Evolutionary conservation across 2,888 invertebrate species (phyloP), one percentile per base, ranked within the genome.

Genomic region (Plutella xylostella): DNA sequence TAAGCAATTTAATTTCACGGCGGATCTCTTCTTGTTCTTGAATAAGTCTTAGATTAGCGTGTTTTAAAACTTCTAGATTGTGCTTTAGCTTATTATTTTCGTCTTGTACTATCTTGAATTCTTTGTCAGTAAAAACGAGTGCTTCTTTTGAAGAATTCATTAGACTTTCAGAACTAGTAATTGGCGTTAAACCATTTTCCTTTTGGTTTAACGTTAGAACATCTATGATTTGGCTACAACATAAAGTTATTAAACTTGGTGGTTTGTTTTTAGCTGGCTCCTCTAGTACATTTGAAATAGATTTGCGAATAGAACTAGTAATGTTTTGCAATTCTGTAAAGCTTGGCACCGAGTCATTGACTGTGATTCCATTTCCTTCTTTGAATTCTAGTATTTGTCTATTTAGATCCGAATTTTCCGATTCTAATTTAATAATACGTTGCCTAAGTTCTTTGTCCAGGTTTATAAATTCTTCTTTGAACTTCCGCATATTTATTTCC

Each of bases 221-320:
- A 17, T 42, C 22, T n/a, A 22, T 51, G 42, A 79, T 65, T 60
- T 52, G 74, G 46, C 71, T 66, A 49, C 66, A 75, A 49, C 75
- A 73, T 47, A 79, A 68, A 20, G 67, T 74, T 25, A 69, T 48
- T n/a, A 82, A 60, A 54, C 72, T 79, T 31, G 62, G 68, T 12
- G 77, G 75, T n/a, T 67, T 62, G 22, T 57, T 53, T 3, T 51
- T 48, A 46, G 61, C 59, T 19, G 33, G 21, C 35, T 48, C 43
- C 19, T 52, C 48, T 28, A 45, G 47, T 22, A 47, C 21, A 31
- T 51, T 52, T 20, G 42, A 39, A 21, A 50, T 7, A 12, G 42
- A 50, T 40, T 51, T 51, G 22, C 43, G 46, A 39, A 42, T 33
- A 9, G 22, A 40, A n/a, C n/a, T n/a, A n/a, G n/a, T n/a, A n/a